A percentile compares a stretch with the other conserved stretches of the same genome.
phyloP scores from a whole-genome alignment of 1,140 invertebrate species.

The Pseudomyrmex gracilis region DNA sequence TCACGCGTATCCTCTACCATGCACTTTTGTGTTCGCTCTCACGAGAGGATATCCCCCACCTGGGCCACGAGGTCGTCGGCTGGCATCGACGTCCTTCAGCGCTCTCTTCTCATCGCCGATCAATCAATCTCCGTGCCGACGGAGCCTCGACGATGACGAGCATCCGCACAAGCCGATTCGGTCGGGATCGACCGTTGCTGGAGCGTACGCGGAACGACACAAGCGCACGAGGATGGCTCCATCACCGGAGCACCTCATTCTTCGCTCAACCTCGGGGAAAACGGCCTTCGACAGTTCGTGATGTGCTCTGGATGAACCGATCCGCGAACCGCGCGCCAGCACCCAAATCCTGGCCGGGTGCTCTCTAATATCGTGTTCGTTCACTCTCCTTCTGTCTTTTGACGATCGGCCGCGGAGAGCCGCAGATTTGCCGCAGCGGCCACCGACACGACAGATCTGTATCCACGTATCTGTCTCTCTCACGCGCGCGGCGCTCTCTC shows the following conservation, averaged over 20 bases:
- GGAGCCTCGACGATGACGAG: conserved; percentile 39
- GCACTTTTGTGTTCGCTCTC: conserved; percentile 60
- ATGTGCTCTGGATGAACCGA: neutral
- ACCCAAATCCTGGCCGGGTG: conserved; percentile 59
- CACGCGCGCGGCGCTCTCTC: conserved; percentile 40
- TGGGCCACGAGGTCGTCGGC: conserved; percentile 68
- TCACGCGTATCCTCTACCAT: conserved; percentile 40
- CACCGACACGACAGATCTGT: conserved; percentile 74
- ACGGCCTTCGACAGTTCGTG: neutral
- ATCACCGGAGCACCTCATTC: conserved; percentile 56
- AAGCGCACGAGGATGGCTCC: conserved; percentile 42
- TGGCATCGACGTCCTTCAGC: conserved; percentile 68
- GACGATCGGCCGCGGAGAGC: conserved; percentile 62
- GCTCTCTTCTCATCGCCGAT: conserved; percentile 64
- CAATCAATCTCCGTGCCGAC: conserved; percentile 66
- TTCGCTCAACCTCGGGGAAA: conserved; percentile 10
- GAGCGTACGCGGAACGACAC: conserved; percentile 10
- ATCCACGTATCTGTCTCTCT: conserved; percentile 69
- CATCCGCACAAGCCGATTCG: conserved; percentile 11
- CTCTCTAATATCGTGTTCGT: neutral
- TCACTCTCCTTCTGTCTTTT: neutral
- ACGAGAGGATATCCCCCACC: conserved; percentile 68
- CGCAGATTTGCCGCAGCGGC: conserved; percentile 79
- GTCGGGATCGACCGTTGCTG: neutral
- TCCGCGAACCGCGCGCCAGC: conserved; percentile 4